These are phyloP conservation scores for Pammene aurita DNA, from an alignment of 2,888 invertebrate species.

Conservation along the genomic window DNA sequence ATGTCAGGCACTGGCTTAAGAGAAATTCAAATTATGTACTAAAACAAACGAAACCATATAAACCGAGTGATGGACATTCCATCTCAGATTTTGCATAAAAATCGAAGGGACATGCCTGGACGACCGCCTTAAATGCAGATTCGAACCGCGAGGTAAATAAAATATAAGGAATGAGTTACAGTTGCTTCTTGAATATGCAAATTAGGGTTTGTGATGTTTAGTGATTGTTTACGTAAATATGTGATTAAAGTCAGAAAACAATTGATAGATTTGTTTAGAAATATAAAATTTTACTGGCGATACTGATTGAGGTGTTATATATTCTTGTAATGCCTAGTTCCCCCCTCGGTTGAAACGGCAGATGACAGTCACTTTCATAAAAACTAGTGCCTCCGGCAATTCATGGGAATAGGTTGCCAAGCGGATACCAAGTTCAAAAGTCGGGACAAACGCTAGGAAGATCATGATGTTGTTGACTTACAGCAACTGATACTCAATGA, in stretches of 20 bases:
- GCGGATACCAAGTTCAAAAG: too few relatives aligned
- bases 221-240: neutral
- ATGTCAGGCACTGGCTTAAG: constrained; percentile 47
- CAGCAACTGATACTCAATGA: too few relatives aligned
- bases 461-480: too few relatives aligned
- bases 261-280: neutral
- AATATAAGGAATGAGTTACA: constrained; percentile 36
- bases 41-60: constrained; percentile 61
- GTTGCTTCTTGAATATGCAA: constrained; percentile 33
- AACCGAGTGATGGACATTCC: constrained; percentile 76
- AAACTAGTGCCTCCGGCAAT: too few relatives aligned
- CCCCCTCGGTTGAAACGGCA: too few relatives aligned
- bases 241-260: neutral
- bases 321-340: too few relatives aligned
- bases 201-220: constrained; percentile 24
- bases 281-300: neutral
- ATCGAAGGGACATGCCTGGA: constrained; percentile 57
- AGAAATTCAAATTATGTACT: constrained; percentile 76
- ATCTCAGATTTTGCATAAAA: constrained; percentile 79
- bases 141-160: constrained; percentile 31
- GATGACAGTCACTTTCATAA: too few relatives aligned
- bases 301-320: too few relatives aligned
- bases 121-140: constrained; percentile 75
- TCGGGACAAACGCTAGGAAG: too few relatives aligned
- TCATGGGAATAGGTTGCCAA: too few relatives aligned